Percentiles rank a stretch among this genome's conserved stretches.
Conservation (phyloP, 2,113 vertebrate genomes). For the Ahaetulla prasina region DNA sequence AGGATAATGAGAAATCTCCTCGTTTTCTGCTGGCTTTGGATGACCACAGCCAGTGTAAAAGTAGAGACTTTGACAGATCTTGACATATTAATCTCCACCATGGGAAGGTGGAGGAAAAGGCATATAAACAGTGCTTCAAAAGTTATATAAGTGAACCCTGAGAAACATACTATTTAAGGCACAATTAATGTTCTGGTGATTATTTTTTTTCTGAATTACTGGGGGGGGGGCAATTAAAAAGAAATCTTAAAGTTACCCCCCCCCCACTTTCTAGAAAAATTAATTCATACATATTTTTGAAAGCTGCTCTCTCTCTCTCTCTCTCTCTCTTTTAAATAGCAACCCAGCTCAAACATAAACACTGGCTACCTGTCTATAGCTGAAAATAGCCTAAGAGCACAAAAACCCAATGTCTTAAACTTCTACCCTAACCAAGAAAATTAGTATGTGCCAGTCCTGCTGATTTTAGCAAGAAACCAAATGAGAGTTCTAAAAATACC, state of each 20-base stretch:
- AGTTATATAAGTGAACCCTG: constrained; percentile 31
- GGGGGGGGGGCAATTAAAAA: constrained; percentile 42
- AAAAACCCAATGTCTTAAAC: constrained; percentile 59
- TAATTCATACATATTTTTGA: constrained; percentile 34
- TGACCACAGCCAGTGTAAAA: neutral
- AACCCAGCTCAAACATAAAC: constrained; percentile 56
- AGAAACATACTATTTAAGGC: constrained; percentile 45
- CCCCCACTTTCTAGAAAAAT: constrained; percentile 50
- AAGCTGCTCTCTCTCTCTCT: constrained; percentile 19
- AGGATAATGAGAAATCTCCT: neutral
- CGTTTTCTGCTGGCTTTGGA: constrained; percentile 14
- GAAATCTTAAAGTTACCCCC: constrained; percentile 23
- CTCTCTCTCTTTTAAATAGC: constrained; percentile 38
- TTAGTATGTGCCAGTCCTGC: constrained; percentile 41
- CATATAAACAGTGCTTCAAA: constrained; percentile 45
- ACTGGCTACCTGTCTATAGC: constrained; percentile 44
- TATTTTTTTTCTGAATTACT: constrained; percentile 49
- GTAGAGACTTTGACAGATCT: constrained; percentile 17
- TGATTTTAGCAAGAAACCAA: constrained; percentile 61
- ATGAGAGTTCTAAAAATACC: constrained; percentile 44
- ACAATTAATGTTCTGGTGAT: constrained; percentile 59
- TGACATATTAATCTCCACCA: constrained; percentile 44
- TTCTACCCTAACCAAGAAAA: constrained; percentile 56
- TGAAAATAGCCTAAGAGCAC: constrained; percentile 51
- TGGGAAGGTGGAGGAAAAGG: constrained; percentile 5